Evolutionary conservation across 2,888 invertebrate species (phyloP).

Genomic region (Ethmia dodecea): DNA sequence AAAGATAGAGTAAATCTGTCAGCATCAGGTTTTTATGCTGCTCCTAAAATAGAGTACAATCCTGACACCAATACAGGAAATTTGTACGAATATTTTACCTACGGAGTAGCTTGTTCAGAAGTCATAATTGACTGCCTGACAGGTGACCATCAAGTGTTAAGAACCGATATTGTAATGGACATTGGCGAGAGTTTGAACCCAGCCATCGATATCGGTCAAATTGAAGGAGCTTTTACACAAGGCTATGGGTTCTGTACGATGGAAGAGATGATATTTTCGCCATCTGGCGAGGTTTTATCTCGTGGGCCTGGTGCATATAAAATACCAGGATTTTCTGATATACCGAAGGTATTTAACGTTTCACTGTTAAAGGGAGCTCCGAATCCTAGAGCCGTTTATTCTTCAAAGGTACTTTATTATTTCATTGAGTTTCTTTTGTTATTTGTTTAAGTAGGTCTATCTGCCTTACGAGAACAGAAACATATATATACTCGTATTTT

Average conservation of each 20-base stretch:
- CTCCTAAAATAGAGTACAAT: constrained; percentile 81
- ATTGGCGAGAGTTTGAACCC: constrained; percentile 92
- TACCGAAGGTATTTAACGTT: constrained; percentile 90
- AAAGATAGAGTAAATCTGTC: constrained; percentile 83
- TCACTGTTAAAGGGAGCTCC: constrained; percentile 87
- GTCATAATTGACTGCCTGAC: constrained; percentile 93
- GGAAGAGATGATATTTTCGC: constrained; percentile 88
- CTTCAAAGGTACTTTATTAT: constrained; percentile 85
- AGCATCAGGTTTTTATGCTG: constrained; percentile 85
- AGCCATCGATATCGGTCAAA: constrained; percentile 93
- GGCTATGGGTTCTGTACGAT: constrained; percentile 90
- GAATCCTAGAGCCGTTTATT: constrained; percentile 90
- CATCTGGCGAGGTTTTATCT: constrained; percentile 82
- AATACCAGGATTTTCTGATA: constrained; percentile 89
- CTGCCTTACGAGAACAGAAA: too few species aligned
- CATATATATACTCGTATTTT: too few species aligned
- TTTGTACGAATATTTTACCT: constrained; percentile 87
- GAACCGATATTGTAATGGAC: constrained; percentile 94
- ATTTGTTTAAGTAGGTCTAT: too few species aligned
- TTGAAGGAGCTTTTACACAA: constrained; percentile 93
- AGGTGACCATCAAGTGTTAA: constrained; percentile 89
- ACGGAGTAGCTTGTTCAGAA: constrained; percentile 87
- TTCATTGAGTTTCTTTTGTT: not conserved
- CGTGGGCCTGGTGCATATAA: constrained; percentile 92
- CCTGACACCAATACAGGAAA: constrained; percentile 80